Evolutionary conservation across 2,888 invertebrate species (phyloP).

Genomic region (Drosophila acutilabella): DNA sequence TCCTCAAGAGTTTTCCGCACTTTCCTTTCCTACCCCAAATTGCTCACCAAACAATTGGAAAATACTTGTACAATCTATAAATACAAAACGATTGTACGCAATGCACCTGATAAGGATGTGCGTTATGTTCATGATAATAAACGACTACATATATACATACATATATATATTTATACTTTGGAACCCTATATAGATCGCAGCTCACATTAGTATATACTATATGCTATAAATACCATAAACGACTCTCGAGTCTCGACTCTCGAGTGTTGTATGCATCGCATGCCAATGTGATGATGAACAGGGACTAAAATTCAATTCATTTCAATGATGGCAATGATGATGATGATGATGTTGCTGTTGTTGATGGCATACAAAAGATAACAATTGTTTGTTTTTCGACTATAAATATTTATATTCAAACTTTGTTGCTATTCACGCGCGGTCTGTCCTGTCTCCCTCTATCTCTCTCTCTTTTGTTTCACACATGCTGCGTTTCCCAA

Average conservation of each 20-base stretch:
- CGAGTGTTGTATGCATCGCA: slow-evolving; percentile 45
- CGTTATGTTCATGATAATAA: slow-evolving; percentile 26
- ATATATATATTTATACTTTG: slow-evolving; percentile 1
- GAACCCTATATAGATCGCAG: slow-evolving; percentile 37
- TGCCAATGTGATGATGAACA: slow-evolving; percentile 43
- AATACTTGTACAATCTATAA: slow-evolving; percentile 17
- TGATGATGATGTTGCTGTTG: slow-evolving; percentile 6
- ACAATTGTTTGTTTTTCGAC: slow-evolving; percentile 60
- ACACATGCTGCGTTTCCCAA: slow-evolving; percentile 50
- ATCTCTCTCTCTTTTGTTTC: background rate
- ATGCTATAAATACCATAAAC: background rate
- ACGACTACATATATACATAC: slow-evolving; percentile 14
- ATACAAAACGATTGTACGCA: background rate
- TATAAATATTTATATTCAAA: slow-evolving; percentile 64
- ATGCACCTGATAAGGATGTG: slow-evolving; percentile 46
- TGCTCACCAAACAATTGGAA: slow-evolving; percentile 13
- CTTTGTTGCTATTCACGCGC: slow-evolving; percentile 32
- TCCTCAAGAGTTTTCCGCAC: slow-evolving; percentile 29
- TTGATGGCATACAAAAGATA: slow-evolving; percentile 66
- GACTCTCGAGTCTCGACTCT: slow-evolving; percentile 24
- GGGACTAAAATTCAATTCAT: slow-evolving; percentile 2
- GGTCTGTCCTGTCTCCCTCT: slow-evolving; percentile 3
- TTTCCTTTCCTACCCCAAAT: background rate
- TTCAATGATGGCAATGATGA: background rate
- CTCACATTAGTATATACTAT: slow-evolving; percentile 8